These are phyloP conservation scores for Saccopteryx bilineata DNA, from an alignment of 2,113 vertebrate genomes.

Conservation along the genomic window DNA sequence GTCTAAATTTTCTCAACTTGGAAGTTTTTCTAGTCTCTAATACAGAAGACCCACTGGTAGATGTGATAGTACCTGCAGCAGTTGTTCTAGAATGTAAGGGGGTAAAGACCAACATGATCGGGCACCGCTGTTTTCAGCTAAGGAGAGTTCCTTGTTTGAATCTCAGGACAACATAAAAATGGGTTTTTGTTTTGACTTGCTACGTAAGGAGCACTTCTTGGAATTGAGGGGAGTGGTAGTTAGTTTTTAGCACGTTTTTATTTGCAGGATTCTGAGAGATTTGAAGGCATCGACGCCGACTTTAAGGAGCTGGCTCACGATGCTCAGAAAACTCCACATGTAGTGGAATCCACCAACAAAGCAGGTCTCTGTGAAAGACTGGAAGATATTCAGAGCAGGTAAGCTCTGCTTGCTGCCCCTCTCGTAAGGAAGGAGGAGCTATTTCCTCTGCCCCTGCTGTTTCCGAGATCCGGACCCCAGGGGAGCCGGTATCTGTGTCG, in stretches of 20 bases:
- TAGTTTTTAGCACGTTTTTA: constrained; percentile 17
- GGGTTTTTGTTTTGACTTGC: background rate
- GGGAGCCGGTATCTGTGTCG: background rate
- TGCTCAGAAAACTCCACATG: constrained; percentile 93
- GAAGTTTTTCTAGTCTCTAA: background rate
- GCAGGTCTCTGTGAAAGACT: constrained; percentile 92
- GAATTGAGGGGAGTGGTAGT: background rate
- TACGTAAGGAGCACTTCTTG: background rate
- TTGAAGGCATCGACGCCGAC: constrained; percentile 94
- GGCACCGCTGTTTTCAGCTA: background rate
- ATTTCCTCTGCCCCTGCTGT: background rate
- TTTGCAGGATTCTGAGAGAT: constrained; percentile 94
- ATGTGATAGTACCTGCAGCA: background rate
- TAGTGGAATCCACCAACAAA: constrained; percentile 95
- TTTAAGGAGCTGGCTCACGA: constrained; percentile 93
- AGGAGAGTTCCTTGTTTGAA: background rate
- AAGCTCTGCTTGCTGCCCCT: fast-evolving
- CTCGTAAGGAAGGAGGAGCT: background rate
- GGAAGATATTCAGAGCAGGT: constrained; percentile 96
- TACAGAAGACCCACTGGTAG: background rate
- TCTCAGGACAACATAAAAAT: background rate
- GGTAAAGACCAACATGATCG: background rate
- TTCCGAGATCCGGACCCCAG: background rate
- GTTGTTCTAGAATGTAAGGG: background rate
- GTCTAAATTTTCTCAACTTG: background rate